These are phyloP conservation scores for Andrena haemorrhoa DNA, from an alignment of 2,888 invertebrate species.

Conservation along the genomic window DNA sequence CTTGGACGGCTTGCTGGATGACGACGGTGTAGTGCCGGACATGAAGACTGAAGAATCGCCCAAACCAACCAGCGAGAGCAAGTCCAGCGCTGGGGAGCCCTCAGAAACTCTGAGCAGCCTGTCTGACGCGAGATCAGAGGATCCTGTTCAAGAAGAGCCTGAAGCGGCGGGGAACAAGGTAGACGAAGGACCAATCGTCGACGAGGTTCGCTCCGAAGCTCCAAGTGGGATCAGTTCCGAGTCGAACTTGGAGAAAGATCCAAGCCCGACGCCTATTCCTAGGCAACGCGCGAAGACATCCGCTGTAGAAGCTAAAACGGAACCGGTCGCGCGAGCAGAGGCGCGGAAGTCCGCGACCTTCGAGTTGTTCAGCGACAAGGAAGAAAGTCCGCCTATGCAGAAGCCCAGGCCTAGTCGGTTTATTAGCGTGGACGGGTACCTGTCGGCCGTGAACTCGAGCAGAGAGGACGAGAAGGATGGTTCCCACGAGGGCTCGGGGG, in stretches of 20 bases:
- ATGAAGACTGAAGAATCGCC: constrained; percentile 61
- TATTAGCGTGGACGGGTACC: constrained; percentile 46
- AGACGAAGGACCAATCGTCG: not conserved
- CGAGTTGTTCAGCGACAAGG: constrained; percentile 34
- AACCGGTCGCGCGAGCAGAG: constrained; percentile 10
- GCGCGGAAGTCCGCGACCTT: constrained; percentile 1
- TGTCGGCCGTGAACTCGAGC: constrained; percentile 17
- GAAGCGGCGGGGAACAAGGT: not conserved
- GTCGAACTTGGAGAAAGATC: constrained; percentile 12
- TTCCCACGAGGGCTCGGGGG: constrained; percentile 22
- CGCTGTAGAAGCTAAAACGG: constrained; percentile 22
- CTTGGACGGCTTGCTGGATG: constrained; percentile 88
- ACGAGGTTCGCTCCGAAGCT: constrained; percentile 5
- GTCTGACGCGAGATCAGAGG: constrained; percentile 10
- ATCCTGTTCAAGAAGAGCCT: not conserved
- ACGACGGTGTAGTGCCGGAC: constrained; percentile 75
- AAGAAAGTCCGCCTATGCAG: constrained; percentile 16
- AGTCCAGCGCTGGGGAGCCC: not conserved
- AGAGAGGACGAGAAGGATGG: constrained; percentile 25
- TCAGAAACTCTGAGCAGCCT: constrained; percentile 3
- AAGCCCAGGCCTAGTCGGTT: constrained; percentile 52
- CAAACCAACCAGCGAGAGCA: constrained; percentile 4
- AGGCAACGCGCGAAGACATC: constrained; percentile 38
- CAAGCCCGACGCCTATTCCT: constrained; percentile 55
- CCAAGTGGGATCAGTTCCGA: constrained; percentile 6